These are phyloP conservation scores for Tortrix viridana DNA, from an alignment of 2,888 invertebrate species.

Conservation along the genomic window DNA sequence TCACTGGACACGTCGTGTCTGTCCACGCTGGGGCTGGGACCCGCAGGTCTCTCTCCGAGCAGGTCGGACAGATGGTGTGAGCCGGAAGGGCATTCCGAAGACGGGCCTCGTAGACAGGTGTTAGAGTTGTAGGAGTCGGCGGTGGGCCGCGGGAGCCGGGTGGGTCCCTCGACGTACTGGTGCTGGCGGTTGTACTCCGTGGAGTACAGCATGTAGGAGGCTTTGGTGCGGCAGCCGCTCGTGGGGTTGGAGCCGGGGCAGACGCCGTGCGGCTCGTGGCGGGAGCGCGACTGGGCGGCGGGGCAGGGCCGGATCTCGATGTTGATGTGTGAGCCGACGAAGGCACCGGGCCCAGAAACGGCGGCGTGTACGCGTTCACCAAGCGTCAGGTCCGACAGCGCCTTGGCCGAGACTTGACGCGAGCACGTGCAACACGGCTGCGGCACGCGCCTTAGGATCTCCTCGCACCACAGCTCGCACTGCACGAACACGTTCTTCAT, in stretches of 20 bases:
- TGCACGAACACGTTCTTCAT: constrained; percentile 76
- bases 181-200: constrained; percentile 39
- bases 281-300: constrained; percentile 34
- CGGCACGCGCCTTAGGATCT: constrained; percentile 64
- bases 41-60: no score
- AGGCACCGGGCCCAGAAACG: constrained; percentile 47
- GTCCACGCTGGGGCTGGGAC: neutral
- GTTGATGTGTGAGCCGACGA: constrained; percentile 53
- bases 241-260: constrained; percentile 54
- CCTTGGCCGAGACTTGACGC: constrained; percentile 61
- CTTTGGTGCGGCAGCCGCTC: constrained; percentile 50
- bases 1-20: neutral
- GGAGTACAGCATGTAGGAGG: constrained; percentile 58
- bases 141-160: constrained; percentile 6
- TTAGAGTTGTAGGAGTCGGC: neutral
- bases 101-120: neutral
- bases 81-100: neutral
- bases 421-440: constrained; percentile 70
- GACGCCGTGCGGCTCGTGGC: neutral
- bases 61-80: neutral
- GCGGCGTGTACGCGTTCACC: constrained; percentile 43
- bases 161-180: constrained; percentile 8
- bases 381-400: constrained; percentile 56
- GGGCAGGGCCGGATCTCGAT: constrained; percentile 60
- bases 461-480: constrained; percentile 76